Evolutionary conservation across 2,888 invertebrate genomes (phyloP).

Genomic region (Nomada ruficornis): DNA sequence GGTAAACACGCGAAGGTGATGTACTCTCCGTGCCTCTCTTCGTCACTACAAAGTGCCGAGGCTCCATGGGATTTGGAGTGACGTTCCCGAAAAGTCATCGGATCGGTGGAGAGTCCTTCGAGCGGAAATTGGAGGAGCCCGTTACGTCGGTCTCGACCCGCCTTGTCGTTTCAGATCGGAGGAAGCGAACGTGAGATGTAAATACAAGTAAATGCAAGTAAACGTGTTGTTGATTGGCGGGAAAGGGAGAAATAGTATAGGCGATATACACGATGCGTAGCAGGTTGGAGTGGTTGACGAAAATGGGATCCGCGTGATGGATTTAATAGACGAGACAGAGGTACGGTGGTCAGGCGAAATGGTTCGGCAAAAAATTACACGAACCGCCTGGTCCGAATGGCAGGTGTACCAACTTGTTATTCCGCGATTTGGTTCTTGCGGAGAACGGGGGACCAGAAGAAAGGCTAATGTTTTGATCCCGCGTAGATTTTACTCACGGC

Average conservation of each 20-base stretch:
- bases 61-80: slow-evolving; percentile 68
- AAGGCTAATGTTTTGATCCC: slow-evolving; percentile 67
- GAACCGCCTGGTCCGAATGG: slow-evolving; percentile 65
- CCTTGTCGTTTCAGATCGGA: background rate
- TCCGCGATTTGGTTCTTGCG: slow-evolving; percentile 63
- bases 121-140: slow-evolving; percentile 38
- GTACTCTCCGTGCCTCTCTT: slow-evolving; percentile 76
- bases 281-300: background rate
- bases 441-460: slow-evolving; percentile 40
- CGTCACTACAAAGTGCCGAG: slow-evolving; percentile 72
- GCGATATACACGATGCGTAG: background rate
- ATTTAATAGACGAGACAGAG: slow-evolving; percentile 47
- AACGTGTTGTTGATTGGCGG: too few species aligned
- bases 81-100: slow-evolving; percentile 71
- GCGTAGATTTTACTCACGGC: slow-evolving; percentile 59
- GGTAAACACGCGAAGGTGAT: slow-evolving; percentile 83
- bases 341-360: slow-evolving; percentile 15
- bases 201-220: too few species aligned
- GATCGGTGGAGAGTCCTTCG: slow-evolving; percentile 29
- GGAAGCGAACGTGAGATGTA: background rate
- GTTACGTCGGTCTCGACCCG: background rate
- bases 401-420: slow-evolving; percentile 77
- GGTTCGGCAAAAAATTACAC: slow-evolving; percentile 56
- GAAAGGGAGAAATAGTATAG: background rate
- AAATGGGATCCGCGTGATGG: slow-evolving; percentile 16